These are phyloP conservation scores for Catharus bicknelli DNA, from an alignment of 2,113 vertebrate genomes.

Conservation along the genomic window DNA sequence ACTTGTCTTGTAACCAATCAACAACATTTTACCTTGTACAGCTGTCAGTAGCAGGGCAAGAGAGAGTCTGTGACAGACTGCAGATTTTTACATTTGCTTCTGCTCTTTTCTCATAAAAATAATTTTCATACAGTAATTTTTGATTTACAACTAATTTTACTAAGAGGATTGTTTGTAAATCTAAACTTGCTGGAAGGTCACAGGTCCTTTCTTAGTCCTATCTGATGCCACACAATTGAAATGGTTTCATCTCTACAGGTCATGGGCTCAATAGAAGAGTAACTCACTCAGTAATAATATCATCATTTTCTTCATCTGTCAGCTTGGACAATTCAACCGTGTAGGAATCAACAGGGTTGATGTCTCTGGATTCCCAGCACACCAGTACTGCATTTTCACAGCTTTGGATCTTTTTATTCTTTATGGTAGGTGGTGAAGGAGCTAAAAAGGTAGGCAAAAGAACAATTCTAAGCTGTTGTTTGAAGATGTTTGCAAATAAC, in stretches of 20 bases:
- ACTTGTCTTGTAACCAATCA: not conserved
- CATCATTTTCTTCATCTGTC: slow-evolving; percentile 8
- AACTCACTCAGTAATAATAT: slow-evolving; percentile 76
- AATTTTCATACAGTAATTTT: not conserved
- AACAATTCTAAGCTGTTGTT: not conserved
- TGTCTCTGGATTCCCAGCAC: slow-evolving; percentile 90
- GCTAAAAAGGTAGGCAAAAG: slow-evolving; percentile 70
- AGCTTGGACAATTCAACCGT: slow-evolving; percentile 84
- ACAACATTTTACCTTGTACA: not conserved
- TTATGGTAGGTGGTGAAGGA: slow-evolving; percentile 83
- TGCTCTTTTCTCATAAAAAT: not conserved
- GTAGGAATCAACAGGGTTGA: slow-evolving; percentile 93
- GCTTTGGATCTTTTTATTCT: slow-evolving; percentile 77
- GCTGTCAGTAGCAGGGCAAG: not conserved
- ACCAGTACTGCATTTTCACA: slow-evolving; percentile 87
- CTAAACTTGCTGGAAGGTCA: not conserved
- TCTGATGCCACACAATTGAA: not conserved
- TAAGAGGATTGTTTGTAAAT: not conserved
- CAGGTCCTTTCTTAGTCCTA: not conserved
- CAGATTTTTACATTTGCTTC: not conserved
- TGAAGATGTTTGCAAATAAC: not conserved
- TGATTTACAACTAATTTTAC: not conserved
- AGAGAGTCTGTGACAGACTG: not conserved
- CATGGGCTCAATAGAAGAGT: not conserved
- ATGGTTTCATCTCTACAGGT: not conserved